Base-by-base conservation (phyloP, 2,888 invertebrate species). In the Stenodema calcarata region DNA sequence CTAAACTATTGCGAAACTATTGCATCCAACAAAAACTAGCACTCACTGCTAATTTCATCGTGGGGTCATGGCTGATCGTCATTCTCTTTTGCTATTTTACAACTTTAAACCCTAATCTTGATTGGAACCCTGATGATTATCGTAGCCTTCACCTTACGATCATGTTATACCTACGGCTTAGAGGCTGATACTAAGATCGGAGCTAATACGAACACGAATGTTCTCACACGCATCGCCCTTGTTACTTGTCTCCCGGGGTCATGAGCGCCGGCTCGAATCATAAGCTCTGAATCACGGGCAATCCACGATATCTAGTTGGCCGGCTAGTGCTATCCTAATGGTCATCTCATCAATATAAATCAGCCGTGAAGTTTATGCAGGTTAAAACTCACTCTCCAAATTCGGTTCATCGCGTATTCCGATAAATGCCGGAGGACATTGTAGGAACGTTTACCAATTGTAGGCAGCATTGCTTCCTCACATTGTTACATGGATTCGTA, bases 141-240 rank as follows among this genome's bases (percentile, higher is more conserved):
- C 80, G 54, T 35, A 54, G 44, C 80, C 80, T 80, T 80, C 80
- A 80, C 80, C 80, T 80, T 80, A 80, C 50, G 54, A 80, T 80
- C 80, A 54, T 50, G 80, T 30, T 80, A 47, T 50, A 41, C 78
- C 6, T 41, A 78, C 44, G 27, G 50, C 54, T 80, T 54, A 54
- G 47, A 44, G 23, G 44, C 41, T 35, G 54, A 80, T 54, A 80
- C 18, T 54, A 47, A 80, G 80, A 80, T 80, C 80, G 80, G 16
- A 78, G 78, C 80, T 80, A 80, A 80, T 78, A 78, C 44, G 78
- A 78, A 78, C 78, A 78, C 78, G 78, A 78, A 18, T 42, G 50
- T 28, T 80, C 80, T 54, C 80, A 50, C 80, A 54, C 80, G 80
- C 80, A 80, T 80, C 80, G 80, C 80, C 80, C 80, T 80, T 80